Conservation (phyloP, 2,113 vertebrate species). For the Anoura caudifer region DNA sequence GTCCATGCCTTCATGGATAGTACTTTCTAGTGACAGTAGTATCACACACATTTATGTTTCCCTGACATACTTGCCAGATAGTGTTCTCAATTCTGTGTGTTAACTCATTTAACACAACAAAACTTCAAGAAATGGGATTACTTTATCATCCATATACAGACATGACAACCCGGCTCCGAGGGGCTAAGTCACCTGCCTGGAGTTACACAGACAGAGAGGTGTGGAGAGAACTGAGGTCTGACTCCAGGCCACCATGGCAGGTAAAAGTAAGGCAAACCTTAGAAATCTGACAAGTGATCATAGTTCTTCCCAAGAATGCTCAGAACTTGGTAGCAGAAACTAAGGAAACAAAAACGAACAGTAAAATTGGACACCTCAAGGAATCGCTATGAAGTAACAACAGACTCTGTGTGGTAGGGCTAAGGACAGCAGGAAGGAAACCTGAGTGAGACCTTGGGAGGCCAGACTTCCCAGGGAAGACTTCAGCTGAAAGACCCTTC, state of each 20-base stretch:
- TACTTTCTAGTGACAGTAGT: not conserved
- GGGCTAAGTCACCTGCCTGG: not conserved
- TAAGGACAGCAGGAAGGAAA: too few relatives aligned
- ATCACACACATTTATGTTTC: not conserved
- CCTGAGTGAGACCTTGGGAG: not conserved
- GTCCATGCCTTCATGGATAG: not conserved
- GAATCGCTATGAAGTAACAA: not conserved
- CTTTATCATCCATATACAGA: not conserved
- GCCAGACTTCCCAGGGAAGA: not conserved
- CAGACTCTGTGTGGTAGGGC: not conserved
- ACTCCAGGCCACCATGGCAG: not conserved
- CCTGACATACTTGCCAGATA: not conserved
- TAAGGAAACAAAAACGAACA: not conserved
- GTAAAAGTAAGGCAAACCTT: not conserved
- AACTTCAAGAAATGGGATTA: not conserved
- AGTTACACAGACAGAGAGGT: not conserved
- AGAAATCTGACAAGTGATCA: not conserved
- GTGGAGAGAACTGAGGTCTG: not conserved
- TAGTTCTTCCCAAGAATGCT: not conserved
- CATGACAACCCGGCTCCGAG: not conserved
- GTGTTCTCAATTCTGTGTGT: not conserved
- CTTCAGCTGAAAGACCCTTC: not conserved
- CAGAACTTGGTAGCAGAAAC: not conserved
- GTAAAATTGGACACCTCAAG: not conserved
- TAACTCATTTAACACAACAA: not conserved